Base-by-base conservation (phyloP, 2,113 vertebrate genomes). In the Leucosticte australis region DNA sequence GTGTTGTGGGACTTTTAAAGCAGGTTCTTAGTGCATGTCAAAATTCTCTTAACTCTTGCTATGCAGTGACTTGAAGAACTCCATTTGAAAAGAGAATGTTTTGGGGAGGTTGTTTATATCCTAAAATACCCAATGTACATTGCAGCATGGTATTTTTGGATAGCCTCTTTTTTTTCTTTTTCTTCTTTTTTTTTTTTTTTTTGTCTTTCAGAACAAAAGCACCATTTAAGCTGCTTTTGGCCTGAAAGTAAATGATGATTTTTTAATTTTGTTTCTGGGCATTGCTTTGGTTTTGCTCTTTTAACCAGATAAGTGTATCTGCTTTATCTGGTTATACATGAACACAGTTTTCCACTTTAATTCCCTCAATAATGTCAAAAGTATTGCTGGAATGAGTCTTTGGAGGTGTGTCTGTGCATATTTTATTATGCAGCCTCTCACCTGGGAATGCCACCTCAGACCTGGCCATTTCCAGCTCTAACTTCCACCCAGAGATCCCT, bases 1-100 rank as follows among this genome's bases (percentile, higher is more conserved):
- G 37, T 37, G 27, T 20, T 68, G 56, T 80, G 60, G 24, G 28
- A 23, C 52, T 56, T 68, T 71, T 44, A 69, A 69, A 50, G 57
- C 47, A 82, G 73, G 33, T 60, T 87, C 49, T 44, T 79, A 75
- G 57, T 90, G 96, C 94, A 95, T 91, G 91, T 68, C 71, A 78
- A 24, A 88, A 57, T 59, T 64, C 68, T 67, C 53, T 78, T 78
- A 90, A 87, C 63, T 81, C 44, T 92, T 95, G 94, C 87, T 92
- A 6, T 89, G 83, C 67, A n/a, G 23, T 95, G 92, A 69, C 13
- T 63, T 83, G 27, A 68, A 46, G 30, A 88, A 65, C 63, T 93
- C 41, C 14, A 15, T 93, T 90, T 94, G 22, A 31, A 88, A 92
- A 76, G 63, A 62, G 70, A 91, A 91, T 83, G 71, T 85, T 16